Evolutionary conservation across 2,113 vertebrate genomes (phyloP).

Genomic region (Meleagris gallopavo): DNA sequence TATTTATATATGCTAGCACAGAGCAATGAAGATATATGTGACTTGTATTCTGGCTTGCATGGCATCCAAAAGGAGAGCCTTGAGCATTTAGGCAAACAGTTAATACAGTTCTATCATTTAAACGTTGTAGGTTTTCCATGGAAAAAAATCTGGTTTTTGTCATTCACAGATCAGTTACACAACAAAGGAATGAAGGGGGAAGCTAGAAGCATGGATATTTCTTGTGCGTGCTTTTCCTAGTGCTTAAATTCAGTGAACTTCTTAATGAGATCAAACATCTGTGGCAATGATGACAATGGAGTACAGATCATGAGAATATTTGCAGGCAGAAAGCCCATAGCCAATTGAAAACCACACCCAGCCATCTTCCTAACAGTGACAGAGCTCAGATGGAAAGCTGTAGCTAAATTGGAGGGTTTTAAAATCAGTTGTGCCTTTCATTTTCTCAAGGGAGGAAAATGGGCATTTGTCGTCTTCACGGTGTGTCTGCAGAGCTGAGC

Average conservation of each 20-base stretch:
- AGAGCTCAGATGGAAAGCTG: not conserved
- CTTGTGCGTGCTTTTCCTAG: not conserved
- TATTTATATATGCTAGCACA: not conserved
- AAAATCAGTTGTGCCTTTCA: not conserved
- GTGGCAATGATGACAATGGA: not conserved
- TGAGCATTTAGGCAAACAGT: not conserved
- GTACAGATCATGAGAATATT: not conserved
- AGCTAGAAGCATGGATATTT: not conserved
- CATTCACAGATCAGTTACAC: not conserved
- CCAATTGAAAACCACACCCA: slow-evolving; percentile 13
- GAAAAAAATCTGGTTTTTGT: not conserved
- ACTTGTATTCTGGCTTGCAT: not conserved
- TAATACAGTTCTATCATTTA: not conserved
- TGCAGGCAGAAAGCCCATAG: not conserved
- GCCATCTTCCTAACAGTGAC: not conserved
- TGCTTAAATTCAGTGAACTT: not conserved
- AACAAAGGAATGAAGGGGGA: not conserved
- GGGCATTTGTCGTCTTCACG: not conserved
- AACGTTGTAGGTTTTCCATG: not conserved
- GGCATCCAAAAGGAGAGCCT: not conserved
- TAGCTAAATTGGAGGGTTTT: not conserved
- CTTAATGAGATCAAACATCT: not conserved
- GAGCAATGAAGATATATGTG: not conserved
- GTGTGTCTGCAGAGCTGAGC: not conserved
- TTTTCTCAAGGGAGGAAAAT: slow-evolving; percentile 11